A percentile compares a stretch with the other conserved stretches of the same genome.
Conservation (phyloP, 1,140 invertebrate genomes). For the Drosophila tristis region DNA sequence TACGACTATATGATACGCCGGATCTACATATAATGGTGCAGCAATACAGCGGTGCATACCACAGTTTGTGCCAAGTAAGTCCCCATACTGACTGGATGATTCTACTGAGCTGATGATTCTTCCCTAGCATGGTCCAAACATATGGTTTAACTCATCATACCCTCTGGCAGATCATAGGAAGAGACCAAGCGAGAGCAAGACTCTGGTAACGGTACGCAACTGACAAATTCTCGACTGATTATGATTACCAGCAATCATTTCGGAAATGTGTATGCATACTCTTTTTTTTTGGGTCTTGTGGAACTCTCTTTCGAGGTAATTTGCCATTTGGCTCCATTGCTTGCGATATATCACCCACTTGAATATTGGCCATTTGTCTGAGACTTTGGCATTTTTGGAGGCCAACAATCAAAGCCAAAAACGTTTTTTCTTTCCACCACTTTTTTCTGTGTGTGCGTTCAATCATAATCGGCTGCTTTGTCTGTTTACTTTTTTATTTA, state of each 20-base stretch:
- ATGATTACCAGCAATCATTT: slow-evolving; percentile 51
- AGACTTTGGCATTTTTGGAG: slow-evolving; percentile 22
- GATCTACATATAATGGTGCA: neutral
- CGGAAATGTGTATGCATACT: neutral
- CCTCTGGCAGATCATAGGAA: slow-evolving; percentile 5
- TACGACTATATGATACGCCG: neutral
- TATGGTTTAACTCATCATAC: too few relatives aligned
- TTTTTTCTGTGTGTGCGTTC: slow-evolving; percentile 20
- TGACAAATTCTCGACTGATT: slow-evolving; percentile 51
- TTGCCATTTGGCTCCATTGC: slow-evolving; percentile 32
- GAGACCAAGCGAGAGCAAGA: slow-evolving; percentile 14
- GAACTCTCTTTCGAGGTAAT: slow-evolving; percentile 20
- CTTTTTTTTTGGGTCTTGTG: neutral
- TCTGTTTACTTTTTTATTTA: slow-evolving; percentile 50
- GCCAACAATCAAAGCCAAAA: slow-evolving; percentile 28
- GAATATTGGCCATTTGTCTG: slow-evolving; percentile 27
- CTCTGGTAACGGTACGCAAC: slow-evolving; percentile 62
- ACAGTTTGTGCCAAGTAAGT: too few relatives aligned
- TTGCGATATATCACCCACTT: neutral
- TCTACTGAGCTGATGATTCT: too few relatives aligned
- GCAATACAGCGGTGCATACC: too few relatives aligned
- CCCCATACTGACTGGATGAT: too few relatives aligned
- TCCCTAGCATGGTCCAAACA: too few relatives aligned
- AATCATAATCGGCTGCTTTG: slow-evolving; percentile 49
- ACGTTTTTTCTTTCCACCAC: slow-evolving; percentile 3